Evolutionary conservation across 2,797 vertebrate species (phyloP), one percentile per base, ranked within the genome.

Genomic region (Hybognathus amarus): DNA sequence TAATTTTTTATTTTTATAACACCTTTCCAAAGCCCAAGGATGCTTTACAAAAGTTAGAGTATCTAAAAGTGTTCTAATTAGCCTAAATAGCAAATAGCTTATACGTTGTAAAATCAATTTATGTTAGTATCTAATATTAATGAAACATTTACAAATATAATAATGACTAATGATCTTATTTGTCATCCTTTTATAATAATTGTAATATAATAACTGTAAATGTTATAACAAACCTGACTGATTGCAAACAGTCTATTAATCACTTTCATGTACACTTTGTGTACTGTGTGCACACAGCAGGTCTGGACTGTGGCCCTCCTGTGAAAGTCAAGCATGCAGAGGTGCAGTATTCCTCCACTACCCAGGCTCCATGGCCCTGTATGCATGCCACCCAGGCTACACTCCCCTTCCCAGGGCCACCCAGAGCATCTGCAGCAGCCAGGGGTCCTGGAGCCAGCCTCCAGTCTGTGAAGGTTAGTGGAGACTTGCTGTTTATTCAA

Each of bases 381-480:
- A 98, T 82, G 73, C 91, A 0, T 97, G 97, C 87, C 94, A 96
- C 87, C 89, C 87, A 1, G 97, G 97, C 86, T 98, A 97, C 89
- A 85, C 87, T 56, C 91, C 95, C 70, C 92, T 94, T 66, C 90
- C 92, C 73, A 93, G 93, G 88, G 94, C 94, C 91, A 95, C 95
- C 10, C 90, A 95, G 87, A 95, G 94, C 5, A 84, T 96, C 89
- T 98, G 96, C 91, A 95, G 91, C 59, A 90, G 92, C 40, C 96
- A 95, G 36, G 97, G 97, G 0, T 59, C 94, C 88, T 99, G 97
- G 97, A 98, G 96, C 24, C 96, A 96, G 89, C 94, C 96, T 5
- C 97, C 97, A 0, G 91, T 94, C 85, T 99, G 97, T 59, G 93
- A 96, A 6, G 97, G 97, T 99, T 83, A 80, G 90, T 89, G 85